These are phyloP conservation scores for Mythimna lalbum DNA, from an alignment of 2,888 invertebrate genomes.

Conservation along the genomic window DNA sequence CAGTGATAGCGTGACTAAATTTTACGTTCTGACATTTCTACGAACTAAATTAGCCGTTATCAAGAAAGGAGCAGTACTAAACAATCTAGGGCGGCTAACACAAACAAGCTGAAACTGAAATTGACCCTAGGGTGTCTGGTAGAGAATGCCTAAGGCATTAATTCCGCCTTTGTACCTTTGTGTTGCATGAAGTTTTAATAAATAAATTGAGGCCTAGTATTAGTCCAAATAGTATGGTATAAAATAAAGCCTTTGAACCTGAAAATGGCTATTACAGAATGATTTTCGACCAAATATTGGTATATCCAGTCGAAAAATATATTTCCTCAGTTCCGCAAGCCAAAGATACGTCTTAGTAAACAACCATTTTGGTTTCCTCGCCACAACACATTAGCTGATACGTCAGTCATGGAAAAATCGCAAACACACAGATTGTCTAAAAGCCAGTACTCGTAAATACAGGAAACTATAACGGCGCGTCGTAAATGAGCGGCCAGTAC, in stretches of 20 bases:
- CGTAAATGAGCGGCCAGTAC: slow-evolving; percentile 73
- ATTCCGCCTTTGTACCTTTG: too few relatives aligned
- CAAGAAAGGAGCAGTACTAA: too few relatives aligned
- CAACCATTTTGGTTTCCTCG: slow-evolving; percentile 7
- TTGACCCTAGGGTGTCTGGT: too few relatives aligned
- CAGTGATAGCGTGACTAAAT: too few relatives aligned
- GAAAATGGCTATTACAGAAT: not conserved
- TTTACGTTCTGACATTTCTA: too few relatives aligned
- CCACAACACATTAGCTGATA: slow-evolving; percentile 48
- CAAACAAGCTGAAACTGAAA: too few relatives aligned
- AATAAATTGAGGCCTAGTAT: too few relatives aligned
- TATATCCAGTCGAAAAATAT: not conserved
- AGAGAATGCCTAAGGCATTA: too few relatives aligned
- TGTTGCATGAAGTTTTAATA: too few relatives aligned
- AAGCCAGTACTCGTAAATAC: slow-evolving; percentile 66
- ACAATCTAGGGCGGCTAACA: too few relatives aligned
- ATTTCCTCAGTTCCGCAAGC: slow-evolving; percentile 5
- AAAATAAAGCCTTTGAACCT: not conserved
- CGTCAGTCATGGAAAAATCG: slow-evolving; percentile 48
- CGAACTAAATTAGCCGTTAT: too few relatives aligned
- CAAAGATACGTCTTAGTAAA: slow-evolving; percentile 13
- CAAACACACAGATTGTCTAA: slow-evolving; percentile 46
- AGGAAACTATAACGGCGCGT: slow-evolving; percentile 80
- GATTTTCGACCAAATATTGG: not conserved
- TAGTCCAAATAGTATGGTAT: not conserved